Conservation (phyloP, 1,140 invertebrate species). For the Drosophila mauritiana region DNA sequence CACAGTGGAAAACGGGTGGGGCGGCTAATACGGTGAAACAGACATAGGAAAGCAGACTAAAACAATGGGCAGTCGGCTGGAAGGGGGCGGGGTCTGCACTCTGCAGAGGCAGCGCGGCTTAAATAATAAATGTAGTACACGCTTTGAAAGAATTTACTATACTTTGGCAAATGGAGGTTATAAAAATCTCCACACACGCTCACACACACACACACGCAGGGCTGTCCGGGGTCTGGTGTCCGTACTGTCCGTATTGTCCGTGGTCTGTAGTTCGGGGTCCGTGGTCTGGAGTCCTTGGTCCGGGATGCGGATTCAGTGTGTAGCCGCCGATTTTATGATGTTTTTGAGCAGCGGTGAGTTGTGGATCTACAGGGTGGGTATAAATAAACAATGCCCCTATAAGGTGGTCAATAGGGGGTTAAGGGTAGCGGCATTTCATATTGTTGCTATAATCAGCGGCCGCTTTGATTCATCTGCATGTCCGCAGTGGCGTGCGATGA, state of each 20-base stretch:
- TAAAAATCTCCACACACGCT: constrained; percentile 59
- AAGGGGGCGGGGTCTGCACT: not conserved
- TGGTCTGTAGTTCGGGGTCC: too few relatives aligned
- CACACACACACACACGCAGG: constrained; percentile 8
- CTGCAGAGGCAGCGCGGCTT: constrained; percentile 57
- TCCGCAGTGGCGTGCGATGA: constrained; percentile 23
- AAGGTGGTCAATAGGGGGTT: constrained; percentile 38
- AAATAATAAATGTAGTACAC: constrained; percentile 81
- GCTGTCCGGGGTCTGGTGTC: too few relatives aligned
- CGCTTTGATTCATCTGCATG: constrained; percentile 80
- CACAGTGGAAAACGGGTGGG: constrained; percentile 24
- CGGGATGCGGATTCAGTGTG: too few relatives aligned
- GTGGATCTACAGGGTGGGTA: constrained; percentile 39
- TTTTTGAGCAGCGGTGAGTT: too few relatives aligned
- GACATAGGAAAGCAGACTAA: constrained; percentile 42
- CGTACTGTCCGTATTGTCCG: too few relatives aligned
- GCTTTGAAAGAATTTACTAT: constrained; percentile 82
- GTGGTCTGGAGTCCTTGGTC: too few relatives aligned
- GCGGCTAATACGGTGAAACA: constrained; percentile 44
- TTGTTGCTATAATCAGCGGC: constrained; percentile 80
- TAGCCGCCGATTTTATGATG: too few relatives aligned
- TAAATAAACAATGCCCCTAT: constrained; percentile 79
- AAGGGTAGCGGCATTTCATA: constrained; percentile 68
- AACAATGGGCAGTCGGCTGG: constrained; percentile 18
- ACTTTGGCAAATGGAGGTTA: constrained; percentile 78